Percentiles rank a stretch among this genome's conserved stretches.
Conservation (phyloP, 2,113 vertebrate species). For the Diadophis punctatus region DNA sequence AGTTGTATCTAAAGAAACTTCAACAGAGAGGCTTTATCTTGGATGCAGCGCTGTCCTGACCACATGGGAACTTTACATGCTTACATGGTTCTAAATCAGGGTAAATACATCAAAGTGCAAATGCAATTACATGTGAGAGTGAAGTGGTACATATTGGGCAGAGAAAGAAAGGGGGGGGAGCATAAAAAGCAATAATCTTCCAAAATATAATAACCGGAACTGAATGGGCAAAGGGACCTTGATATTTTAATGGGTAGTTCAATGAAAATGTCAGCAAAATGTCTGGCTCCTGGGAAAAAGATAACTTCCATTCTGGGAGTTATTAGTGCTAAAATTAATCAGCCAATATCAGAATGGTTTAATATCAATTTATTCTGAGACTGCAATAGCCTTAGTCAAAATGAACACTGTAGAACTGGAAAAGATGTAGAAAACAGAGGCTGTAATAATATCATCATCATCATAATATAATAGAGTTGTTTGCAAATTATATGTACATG, state of each 20-base stretch:
- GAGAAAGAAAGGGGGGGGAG: not conserved
- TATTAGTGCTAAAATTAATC: not conserved
- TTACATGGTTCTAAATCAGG: not conserved
- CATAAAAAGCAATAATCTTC: not conserved
- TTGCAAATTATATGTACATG: not conserved
- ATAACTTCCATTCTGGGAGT: not conserved
- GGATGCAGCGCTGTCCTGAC: not conserved
- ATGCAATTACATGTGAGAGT: not conserved
- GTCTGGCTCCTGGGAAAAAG: not conserved
- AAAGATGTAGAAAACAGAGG: not conserved
- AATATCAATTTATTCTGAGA: not conserved
- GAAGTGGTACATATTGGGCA: not conserved
- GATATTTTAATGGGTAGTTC: not conserved
- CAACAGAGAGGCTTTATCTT: not conserved
- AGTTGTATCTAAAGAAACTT: not conserved
- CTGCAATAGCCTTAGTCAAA: not conserved
- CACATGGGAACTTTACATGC: not conserved
- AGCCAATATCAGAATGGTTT: not conserved
- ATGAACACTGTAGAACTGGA: not conserved
- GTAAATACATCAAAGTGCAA: not conserved
- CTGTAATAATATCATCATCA: not conserved
- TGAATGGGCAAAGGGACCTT: not conserved
- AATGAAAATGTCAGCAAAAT: not conserved
- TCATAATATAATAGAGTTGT: not conserved
- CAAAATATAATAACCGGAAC: not conserved